Evolutionary conservation across 2,113 vertebrate species (phyloP), one percentile per base, ranked within the genome.

Genomic region (Callospermophilus lateralis): DNA sequence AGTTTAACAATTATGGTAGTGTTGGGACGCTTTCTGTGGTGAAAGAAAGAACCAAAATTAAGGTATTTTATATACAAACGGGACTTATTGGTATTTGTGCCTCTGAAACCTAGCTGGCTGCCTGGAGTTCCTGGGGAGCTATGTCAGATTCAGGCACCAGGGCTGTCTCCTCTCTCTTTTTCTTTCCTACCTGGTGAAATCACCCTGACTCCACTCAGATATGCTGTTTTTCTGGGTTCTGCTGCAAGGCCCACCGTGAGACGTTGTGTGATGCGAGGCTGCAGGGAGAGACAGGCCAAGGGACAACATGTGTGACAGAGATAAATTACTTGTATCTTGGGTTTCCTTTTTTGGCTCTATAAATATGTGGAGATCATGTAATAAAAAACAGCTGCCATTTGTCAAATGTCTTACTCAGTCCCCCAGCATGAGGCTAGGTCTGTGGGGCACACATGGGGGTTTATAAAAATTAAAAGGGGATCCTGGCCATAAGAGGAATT

Each of bases 321-420:
- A 96, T 58, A 84, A 94, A 88, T 94, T 61, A 55, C n/a, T 84
- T 37, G 17, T 51, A 95, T 55, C 39, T 90, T 77, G 84, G 37
- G 16, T 67, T 73, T 87, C 65, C 74, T 72, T 48, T 90, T 89
- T 70, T 79, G 76, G 58, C 87, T 93, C 79, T 39, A 28, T 76
- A 84, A 95, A 73, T 67, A 73, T 48, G 32, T 37, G 24, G 65
- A 93, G 30, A 96, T 77, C 3, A 17, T 76, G 73, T 65, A 90
- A 84, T 88, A 79, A 96, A 96, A 51, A 97, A 90, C 73, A 77
- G 34, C 34, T 74, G n/a, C 42, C 68, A 63, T 96, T 97, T 94
- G 51, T 95, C 84, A 96, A 97, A 81, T 30, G 72, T 58, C 65
- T 88, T 84, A 51, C 55, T 93, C 73, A 81, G 78, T 8, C 84